These are phyloP conservation scores for Rynchops niger DNA, from an alignment of 2,113 vertebrate species.

Conservation along the genomic window DNA sequence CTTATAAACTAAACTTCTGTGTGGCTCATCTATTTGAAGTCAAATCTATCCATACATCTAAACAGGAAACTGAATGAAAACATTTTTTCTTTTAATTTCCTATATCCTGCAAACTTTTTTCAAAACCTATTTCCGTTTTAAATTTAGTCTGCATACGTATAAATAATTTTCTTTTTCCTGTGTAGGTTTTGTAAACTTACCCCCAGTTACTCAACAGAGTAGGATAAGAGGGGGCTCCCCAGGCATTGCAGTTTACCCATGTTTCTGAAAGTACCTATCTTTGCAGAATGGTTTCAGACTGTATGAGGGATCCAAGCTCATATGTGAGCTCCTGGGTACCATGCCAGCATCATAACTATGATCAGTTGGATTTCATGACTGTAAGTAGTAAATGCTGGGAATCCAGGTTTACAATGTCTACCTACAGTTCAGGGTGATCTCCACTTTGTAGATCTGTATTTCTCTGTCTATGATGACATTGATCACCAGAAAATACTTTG, in stretches of 20 bases:
- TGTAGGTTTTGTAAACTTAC: background rate
- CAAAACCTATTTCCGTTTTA: constrained; percentile 21
- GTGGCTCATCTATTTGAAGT: constrained; percentile 53
- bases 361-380: background rate
- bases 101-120: constrained; percentile 35
- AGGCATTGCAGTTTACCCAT: background rate
- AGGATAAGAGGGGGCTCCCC: background rate
- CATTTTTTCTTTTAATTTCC: constrained; percentile 43
- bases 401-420: background rate
- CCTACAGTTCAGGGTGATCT: background rate
- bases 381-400: background rate
- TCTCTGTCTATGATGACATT: background rate
- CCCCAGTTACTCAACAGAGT: background rate
- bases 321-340: background rate
- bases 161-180: background rate
- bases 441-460: background rate
- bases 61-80: constrained; percentile 60
- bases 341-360: rapidly evolving
- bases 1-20: constrained; percentile 59
- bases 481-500: background rate
- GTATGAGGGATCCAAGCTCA: background rate
- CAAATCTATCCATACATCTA: constrained; percentile 49
- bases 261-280: background rate
- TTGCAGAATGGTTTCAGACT: background rate
- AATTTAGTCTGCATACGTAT: background rate